Conservation (phyloP, 1,140 invertebrate genomes). For the Dreissena rostriformis region DNA sequence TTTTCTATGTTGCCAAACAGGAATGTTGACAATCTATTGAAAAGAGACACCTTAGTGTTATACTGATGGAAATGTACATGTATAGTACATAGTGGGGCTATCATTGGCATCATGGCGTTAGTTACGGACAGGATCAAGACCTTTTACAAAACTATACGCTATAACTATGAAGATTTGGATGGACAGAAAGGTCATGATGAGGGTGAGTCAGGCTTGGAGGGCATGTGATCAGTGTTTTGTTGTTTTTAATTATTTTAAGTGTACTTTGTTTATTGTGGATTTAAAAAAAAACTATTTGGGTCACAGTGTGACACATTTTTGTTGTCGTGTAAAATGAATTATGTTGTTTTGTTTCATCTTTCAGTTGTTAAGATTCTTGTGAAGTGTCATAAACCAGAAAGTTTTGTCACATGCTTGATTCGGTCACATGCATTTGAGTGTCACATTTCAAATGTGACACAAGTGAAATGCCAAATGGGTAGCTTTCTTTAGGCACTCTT, state of each 20-base stretch:
- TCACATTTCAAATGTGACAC: no score
- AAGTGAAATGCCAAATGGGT: no score
- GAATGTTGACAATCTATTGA: no score
- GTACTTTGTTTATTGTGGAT: background rate
- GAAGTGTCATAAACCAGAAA: no score
- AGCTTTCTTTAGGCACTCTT: no score
- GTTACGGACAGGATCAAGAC: conserved; percentile 38
- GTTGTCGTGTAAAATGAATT: background rate
- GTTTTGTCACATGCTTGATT: no score
- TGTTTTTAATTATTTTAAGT: background rate
- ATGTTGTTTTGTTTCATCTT: background rate
- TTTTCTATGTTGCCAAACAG: no score
- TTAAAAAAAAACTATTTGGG: background rate
- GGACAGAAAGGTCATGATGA: conserved; percentile 25
- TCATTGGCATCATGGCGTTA: conserved; percentile 2
- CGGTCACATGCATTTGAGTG: no score
- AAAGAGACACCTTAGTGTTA: no score
- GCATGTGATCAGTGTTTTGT: background rate
- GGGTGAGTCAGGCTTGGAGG: conserved; percentile 8
- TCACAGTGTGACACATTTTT: background rate
- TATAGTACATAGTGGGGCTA: no score
- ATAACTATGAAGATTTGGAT: conserved; percentile 50
- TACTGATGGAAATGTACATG: no score
- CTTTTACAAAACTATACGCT: conserved; percentile 43
- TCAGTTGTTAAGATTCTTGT: no score